Evolutionary conservation across 2,888 invertebrate species (phyloP).

Genomic region (Lepidocyrtoides sp.): DNA sequence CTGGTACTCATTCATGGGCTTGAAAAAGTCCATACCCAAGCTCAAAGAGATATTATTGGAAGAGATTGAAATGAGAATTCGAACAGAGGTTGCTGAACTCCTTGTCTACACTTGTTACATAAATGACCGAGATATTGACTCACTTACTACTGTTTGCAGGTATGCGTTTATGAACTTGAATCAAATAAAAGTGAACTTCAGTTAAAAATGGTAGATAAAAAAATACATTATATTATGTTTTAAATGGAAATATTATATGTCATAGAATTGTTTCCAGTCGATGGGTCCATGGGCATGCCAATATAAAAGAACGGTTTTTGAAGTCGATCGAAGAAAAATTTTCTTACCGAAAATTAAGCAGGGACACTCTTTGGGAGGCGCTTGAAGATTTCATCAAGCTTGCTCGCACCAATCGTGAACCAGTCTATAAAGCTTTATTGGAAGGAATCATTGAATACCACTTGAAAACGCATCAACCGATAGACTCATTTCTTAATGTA

Average conservation of each 20-base stretch:
- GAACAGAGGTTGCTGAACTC: constrained; percentile 64
- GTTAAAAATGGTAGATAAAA: not conserved
- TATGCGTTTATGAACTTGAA: not conserved
- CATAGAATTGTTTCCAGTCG: constrained; percentile 8
- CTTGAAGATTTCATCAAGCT: constrained; percentile 71
- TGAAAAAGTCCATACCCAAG: constrained; percentile 69
- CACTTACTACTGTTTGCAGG: constrained; percentile 46
- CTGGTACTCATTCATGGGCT: constrained; percentile 74
- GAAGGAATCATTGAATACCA: constrained; percentile 72
- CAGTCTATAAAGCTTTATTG: constrained; percentile 32
- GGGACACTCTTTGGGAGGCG: constrained; percentile 56
- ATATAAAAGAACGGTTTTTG: constrained; percentile 60
- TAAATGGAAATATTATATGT: not conserved
- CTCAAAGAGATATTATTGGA: constrained; percentile 70
- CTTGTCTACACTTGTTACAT: constrained; percentile 75
- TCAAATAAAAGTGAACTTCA: not conserved
- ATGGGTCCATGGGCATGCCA: constrained; percentile 44
- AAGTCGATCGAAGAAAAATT: constrained; percentile 70
- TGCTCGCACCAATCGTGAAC: constrained; percentile 47
- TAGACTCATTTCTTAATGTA: constrained; percentile 46
- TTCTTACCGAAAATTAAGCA: constrained; percentile 58
- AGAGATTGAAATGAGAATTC: constrained; percentile 65
- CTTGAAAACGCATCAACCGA: constrained; percentile 68
- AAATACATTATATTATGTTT: too few species aligned
- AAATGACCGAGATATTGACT: constrained; percentile 67